Conservation (phyloP, 2,888 invertebrate species). For the Meteorus colon region DNA sequence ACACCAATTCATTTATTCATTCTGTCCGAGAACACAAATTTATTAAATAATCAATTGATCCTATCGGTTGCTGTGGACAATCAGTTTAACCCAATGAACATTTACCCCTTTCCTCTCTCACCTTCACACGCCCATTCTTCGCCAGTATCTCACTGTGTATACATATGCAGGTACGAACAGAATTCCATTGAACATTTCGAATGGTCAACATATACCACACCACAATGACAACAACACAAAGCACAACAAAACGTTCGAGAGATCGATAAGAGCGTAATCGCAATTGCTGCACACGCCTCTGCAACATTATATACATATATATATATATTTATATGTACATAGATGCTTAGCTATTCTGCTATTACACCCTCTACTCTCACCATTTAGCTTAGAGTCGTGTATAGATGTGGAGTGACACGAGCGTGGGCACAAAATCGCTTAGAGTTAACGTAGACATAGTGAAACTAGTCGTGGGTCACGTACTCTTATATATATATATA, state of each 20-base stretch:
- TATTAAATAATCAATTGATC: slow-evolving; percentile 7
- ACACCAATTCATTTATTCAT: neutral
- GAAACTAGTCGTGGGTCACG: slow-evolving; percentile 47
- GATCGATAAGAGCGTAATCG: slow-evolving; percentile 41
- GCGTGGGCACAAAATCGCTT: slow-evolving; percentile 48
- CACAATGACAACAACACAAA: slow-evolving; percentile 11
- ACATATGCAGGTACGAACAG: slow-evolving; percentile 7
- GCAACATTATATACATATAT: neutral
- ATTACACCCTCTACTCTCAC: slow-evolving; percentile 33
- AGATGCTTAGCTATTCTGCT: slow-evolving; percentile 36
- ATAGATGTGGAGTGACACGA: slow-evolving; percentile 36
- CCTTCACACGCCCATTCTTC: neutral
- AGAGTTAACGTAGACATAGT: slow-evolving; percentile 39
- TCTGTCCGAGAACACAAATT: neutral
- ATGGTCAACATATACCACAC: neutral
- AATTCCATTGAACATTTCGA: slow-evolving; percentile 12
- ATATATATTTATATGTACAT: neutral
- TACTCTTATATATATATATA: slow-evolving; percentile 44
- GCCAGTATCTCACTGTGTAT: neutral
- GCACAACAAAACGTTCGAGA: slow-evolving; percentile 28
- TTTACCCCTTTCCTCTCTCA: neutral
- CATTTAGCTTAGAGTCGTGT: slow-evolving; percentile 37
- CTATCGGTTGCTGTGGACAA: neutral
- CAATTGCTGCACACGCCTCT: slow-evolving; percentile 16
- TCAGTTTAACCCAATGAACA: neutral